A percentile compares a stretch with the other conserved stretches of the same genome.
Evolutionary conservation across 2,113 vertebrate genomes (phyloP).

Genomic region (Cinclus cinclus): DNA sequence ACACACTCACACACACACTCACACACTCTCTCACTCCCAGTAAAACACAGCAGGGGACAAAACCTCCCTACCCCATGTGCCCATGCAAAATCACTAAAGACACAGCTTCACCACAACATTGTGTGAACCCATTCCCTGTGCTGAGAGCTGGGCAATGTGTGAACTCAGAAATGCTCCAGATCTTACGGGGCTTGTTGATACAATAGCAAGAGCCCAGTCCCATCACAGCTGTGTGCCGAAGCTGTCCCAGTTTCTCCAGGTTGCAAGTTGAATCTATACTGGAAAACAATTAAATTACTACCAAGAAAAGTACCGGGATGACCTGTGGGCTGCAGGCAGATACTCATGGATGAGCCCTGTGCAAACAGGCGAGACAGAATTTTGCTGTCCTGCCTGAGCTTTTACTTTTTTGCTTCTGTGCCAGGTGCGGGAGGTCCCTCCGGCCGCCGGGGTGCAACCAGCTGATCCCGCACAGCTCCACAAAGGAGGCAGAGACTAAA

Average conservation of each 20-base stretch:
- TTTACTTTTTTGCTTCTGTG: neutral
- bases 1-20: neutral
- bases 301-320: neutral
- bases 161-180: neutral
- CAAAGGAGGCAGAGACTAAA: neutral
- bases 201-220: neutral
- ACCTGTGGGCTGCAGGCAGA: neutral
- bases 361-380: neutral
- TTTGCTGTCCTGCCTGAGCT: neutral
- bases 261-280: neutral
- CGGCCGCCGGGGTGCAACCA: neutral
- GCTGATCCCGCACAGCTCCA: neutral
- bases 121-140: neutral
- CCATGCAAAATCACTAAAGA: neutral
- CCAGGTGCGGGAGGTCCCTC: neutral
- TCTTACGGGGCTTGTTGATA: neutral
- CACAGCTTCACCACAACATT: fast-evolving
- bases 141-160: neutral
- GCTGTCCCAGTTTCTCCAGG: neutral
- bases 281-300: neutral
- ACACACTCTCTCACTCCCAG: neutral
- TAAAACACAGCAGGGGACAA: neutral
- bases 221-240: neutral
- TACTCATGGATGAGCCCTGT: neutral
- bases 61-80: neutral